Evolutionary conservation across 2,113 vertebrate genomes (phyloP).

Genomic region (Mionectes macconnelli): DNA sequence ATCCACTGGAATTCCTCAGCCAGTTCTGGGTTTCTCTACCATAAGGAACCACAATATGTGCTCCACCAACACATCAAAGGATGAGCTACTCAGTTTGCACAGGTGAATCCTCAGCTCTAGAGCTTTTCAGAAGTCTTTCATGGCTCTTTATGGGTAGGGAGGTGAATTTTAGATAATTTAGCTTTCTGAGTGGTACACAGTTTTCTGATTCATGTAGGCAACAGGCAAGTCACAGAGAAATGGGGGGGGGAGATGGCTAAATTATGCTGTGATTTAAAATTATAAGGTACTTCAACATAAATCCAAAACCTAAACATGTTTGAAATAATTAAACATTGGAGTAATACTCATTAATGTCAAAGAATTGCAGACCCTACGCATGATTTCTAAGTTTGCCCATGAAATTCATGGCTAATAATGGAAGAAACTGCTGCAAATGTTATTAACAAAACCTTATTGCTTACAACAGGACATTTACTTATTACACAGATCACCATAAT

Average conservation of each 20-base stretch:
- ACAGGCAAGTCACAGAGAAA: background rate
- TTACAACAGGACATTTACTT: background rate
- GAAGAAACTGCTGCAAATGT: background rate
- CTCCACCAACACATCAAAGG: background rate
- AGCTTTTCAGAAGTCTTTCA: background rate
- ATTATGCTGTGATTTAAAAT: background rate
- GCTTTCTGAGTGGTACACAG: background rate
- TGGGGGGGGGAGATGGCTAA: background rate
- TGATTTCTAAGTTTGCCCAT: background rate
- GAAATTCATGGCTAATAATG: background rate
- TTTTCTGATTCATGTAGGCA: background rate
- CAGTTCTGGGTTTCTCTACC: background rate
- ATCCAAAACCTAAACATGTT: background rate
- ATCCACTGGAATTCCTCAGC: background rate
- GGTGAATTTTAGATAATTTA: background rate
- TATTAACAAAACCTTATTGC: background rate
- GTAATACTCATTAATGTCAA: background rate
- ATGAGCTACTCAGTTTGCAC: background rate
- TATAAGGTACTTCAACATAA: background rate
- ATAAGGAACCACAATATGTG: fast-evolving
- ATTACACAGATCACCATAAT: background rate
- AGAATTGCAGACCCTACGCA: background rate
- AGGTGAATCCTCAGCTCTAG: background rate
- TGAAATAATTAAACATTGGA: background rate
- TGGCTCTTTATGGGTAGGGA: background rate